These are phyloP conservation scores for Plutella xylostella DNA, from an alignment of 2,888 invertebrate species.

Conservation along the genomic window DNA sequence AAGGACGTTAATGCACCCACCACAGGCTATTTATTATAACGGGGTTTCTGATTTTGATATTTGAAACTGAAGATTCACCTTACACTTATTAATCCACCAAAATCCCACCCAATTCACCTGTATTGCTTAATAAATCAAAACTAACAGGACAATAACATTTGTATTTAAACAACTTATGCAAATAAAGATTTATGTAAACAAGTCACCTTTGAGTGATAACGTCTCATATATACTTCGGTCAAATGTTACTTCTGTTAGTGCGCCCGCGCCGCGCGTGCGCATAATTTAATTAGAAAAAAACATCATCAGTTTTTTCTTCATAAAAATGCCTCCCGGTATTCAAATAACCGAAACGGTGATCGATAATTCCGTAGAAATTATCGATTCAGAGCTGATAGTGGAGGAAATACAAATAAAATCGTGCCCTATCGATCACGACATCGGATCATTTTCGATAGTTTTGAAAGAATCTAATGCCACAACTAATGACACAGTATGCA, in stretches of 20 bases:
- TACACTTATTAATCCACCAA: too few species aligned
- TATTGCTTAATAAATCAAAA: too few species aligned
- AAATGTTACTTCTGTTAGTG: constrained; percentile 37
- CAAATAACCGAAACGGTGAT: constrained; percentile 39
- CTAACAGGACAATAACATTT: too few species aligned
- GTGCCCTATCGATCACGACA: constrained; percentile 33
- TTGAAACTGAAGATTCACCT: too few species aligned
- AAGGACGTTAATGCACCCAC: too few species aligned
- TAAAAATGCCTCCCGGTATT: constrained; percentile 49
- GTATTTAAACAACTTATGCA: constrained; percentile 1
- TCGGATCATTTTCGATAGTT: not conserved
- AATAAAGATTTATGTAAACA: not conserved
- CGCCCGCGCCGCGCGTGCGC: constrained; percentile 33
- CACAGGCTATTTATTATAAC: too few species aligned
- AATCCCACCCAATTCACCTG: too few species aligned
- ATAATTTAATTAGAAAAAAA: constrained; percentile 15
- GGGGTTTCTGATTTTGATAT: too few species aligned
- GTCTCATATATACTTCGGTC: constrained; percentile 24
- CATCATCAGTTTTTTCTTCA: constrained; percentile 10
- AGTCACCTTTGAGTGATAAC: not conserved
- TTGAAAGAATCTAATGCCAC: too few species aligned
- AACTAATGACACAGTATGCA: too few species aligned
- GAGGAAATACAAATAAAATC: constrained; percentile 22
- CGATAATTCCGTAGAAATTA: constrained; percentile 26
- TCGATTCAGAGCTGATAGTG: constrained; percentile 24